phyloP scores from a whole-genome alignment of 1,140 invertebrate species.

The Microvelia longipes region DNA sequence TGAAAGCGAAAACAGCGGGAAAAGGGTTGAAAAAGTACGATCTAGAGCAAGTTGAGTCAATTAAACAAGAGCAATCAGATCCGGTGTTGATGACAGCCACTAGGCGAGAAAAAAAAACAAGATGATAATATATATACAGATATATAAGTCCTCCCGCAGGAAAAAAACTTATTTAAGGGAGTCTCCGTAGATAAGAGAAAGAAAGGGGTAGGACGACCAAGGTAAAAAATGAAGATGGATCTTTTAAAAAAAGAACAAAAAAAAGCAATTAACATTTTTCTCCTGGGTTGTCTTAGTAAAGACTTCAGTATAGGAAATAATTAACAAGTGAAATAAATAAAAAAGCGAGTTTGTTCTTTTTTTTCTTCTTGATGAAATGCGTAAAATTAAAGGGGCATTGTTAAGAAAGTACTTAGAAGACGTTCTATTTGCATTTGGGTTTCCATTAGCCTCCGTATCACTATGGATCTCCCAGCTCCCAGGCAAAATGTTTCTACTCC shows the following conservation, averaged over 20 bases:
- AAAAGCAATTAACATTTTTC: constrained; percentile 17
- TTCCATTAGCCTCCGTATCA: constrained; percentile 10
- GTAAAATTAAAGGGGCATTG: constrained; percentile 17
- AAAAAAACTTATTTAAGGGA: background rate
- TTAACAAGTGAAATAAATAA: constrained; percentile 19
- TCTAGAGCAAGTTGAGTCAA: too few relatives aligned
- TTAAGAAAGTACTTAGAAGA: constrained; percentile 16
- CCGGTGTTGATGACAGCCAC: background rate
- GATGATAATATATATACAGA: background rate
- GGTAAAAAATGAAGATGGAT: constrained; percentile 19
- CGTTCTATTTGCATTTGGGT: constrained; percentile 17
- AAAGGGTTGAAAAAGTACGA: too few relatives aligned
- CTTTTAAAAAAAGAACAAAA: constrained; percentile 12
- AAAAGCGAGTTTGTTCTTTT: constrained; percentile 7
- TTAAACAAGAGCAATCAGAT: background rate
- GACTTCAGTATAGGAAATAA: constrained; percentile 17
- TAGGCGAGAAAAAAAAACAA: background rate
- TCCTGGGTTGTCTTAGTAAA: constrained; percentile 7
- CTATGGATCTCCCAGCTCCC: background rate
- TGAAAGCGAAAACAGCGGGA: too few relatives aligned
- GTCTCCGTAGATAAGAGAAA: background rate
- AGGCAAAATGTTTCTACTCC: background rate
- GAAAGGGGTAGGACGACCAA: too few relatives aligned
- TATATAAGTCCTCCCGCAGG: background rate
- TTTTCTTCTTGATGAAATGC: constrained; percentile 16